Evolutionary conservation across 1,140 invertebrate species (phyloP).

Genomic region (Drosophila kepulauana): DNA sequence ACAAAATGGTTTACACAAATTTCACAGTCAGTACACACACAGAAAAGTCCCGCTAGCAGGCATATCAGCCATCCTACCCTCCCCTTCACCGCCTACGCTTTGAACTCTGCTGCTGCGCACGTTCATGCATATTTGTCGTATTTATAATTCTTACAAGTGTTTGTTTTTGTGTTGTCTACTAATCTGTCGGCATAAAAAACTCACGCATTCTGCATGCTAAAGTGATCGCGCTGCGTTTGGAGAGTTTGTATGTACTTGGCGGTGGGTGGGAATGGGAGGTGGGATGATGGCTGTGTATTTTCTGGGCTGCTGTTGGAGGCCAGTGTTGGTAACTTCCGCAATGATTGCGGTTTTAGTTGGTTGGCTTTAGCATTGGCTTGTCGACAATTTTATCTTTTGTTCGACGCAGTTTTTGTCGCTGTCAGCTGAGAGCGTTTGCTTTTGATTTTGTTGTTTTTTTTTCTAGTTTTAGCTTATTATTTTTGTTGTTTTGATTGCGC

Average conservation of each 20-base stretch:
- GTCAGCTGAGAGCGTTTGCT: conserved; percentile 37
- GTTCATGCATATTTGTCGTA: conserved; percentile 52
- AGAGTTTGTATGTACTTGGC: not conserved
- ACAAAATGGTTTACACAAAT: conserved; percentile 65
- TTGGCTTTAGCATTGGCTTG: conserved; percentile 36
- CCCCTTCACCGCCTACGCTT: conserved; percentile 14
- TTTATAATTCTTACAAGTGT: conserved; percentile 66
- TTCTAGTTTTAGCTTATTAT: conserved; percentile 54
- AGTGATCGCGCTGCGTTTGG: conserved; percentile 12
- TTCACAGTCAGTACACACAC: conserved; percentile 74
- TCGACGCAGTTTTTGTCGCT: conserved; percentile 16
- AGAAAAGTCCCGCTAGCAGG: not conserved
- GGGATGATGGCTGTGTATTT: not conserved
- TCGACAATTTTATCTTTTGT: conserved; percentile 54
- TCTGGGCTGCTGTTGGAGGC: no score
- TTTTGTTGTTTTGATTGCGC: conserved; percentile 55
- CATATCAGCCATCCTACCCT: conserved; percentile 22
- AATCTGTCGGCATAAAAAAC: conserved; percentile 36
- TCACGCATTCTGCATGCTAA: conserved; percentile 66
- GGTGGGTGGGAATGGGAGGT: not conserved
- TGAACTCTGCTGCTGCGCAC: conserved; percentile 14
- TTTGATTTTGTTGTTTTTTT: conserved; percentile 27
- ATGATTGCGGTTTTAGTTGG: conserved; percentile 36
- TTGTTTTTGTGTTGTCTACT: conserved; percentile 15
- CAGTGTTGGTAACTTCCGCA: conserved; percentile 24